A percentile compares a stretch with the other conserved stretches of the same genome.
Conservation (phyloP, 2,888 invertebrate genomes). For the Andrena praecox region DNA sequence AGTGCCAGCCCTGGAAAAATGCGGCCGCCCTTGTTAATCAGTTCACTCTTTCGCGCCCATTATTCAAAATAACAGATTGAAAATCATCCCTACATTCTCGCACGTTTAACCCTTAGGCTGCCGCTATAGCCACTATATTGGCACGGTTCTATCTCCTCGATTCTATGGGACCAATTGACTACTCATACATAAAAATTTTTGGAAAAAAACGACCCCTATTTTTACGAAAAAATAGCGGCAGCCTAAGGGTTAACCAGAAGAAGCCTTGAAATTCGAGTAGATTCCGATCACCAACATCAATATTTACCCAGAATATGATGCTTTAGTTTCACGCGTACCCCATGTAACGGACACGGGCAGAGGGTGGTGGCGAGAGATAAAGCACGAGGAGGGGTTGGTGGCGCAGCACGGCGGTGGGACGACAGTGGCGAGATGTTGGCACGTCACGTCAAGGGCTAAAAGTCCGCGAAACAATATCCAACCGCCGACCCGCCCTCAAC, state of each 20-base stretch:
- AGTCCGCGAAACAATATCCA: slow-evolving; percentile 83
- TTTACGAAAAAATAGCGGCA: too few relatives aligned
- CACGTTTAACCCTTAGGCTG: background rate
- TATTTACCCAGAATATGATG: background rate
- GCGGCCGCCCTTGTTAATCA: background rate
- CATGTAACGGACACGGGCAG: slow-evolving; percentile 13
- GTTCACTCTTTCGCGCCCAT: background rate
- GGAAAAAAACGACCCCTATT: too few relatives aligned
- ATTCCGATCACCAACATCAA: background rate
- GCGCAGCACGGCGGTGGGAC: slow-evolving; percentile 19
- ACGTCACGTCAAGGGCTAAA: slow-evolving; percentile 75
- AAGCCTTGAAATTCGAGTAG: background rate
- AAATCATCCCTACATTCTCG: too few relatives aligned
- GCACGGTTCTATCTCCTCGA: too few relatives aligned
- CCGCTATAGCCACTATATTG: too few relatives aligned
- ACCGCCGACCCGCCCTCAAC: slow-evolving; percentile 51
- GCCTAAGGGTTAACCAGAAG: too few relatives aligned
- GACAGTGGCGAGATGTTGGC: slow-evolving; percentile 63
- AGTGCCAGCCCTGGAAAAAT: too few relatives aligned
- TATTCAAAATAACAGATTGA: background rate
- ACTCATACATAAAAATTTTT: too few relatives aligned
- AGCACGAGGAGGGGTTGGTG: slow-evolving; percentile 31
- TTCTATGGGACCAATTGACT: too few relatives aligned
- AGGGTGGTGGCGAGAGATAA: slow-evolving; percentile 28
- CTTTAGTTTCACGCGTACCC: slow-evolving; percentile 17